Percentiles rank a stretch among this genome's conserved stretches.
phyloP scores from a whole-genome alignment of 2,113 vertebrate species.

The Lasiurus cinereus region DNA sequence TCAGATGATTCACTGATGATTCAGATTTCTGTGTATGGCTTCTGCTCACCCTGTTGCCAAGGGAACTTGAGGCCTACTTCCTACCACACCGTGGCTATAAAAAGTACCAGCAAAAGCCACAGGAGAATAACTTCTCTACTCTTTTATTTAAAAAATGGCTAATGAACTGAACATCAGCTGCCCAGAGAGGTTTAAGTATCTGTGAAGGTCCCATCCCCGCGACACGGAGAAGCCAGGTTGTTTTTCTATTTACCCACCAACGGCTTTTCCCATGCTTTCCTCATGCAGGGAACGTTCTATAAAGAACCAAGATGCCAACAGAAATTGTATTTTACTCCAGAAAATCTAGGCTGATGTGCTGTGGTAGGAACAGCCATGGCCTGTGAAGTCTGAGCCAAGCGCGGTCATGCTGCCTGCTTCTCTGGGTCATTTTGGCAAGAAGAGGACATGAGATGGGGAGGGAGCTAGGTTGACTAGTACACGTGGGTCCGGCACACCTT shows the following conservation, averaged over 20 bases:
- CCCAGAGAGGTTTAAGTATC: constrained; percentile 19
- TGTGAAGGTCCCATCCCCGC: not conserved
- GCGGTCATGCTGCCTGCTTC: too few species aligned
- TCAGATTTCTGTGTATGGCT: constrained; percentile 84
- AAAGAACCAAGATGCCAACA: not conserved
- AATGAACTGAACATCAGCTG: constrained; percentile 61
- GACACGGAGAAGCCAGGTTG: not conserved
- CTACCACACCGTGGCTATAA: constrained; percentile 82
- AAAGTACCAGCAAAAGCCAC: constrained; percentile 84
- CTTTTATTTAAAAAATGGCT: constrained; percentile 44
- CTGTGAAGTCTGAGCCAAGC: not conserved
- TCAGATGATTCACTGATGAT: constrained; percentile 87
- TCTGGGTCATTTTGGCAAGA: not conserved
- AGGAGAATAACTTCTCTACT: constrained; percentile 77
- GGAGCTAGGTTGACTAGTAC: not conserved
- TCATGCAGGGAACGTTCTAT: not conserved
- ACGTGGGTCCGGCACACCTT: not conserved
- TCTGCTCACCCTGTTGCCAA: constrained; percentile 82
- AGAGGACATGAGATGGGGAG: not conserved
- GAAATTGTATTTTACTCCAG: not conserved
- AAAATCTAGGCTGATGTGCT: not conserved
- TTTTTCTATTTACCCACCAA: not conserved
- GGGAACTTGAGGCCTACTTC: constrained; percentile 86
- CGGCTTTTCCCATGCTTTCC: not conserved
- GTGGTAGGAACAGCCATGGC: not conserved